Evolutionary conservation across 2,888 invertebrate species (phyloP), one percentile per base, ranked within the genome.

Genomic region (Chelonus formosanus): DNA sequence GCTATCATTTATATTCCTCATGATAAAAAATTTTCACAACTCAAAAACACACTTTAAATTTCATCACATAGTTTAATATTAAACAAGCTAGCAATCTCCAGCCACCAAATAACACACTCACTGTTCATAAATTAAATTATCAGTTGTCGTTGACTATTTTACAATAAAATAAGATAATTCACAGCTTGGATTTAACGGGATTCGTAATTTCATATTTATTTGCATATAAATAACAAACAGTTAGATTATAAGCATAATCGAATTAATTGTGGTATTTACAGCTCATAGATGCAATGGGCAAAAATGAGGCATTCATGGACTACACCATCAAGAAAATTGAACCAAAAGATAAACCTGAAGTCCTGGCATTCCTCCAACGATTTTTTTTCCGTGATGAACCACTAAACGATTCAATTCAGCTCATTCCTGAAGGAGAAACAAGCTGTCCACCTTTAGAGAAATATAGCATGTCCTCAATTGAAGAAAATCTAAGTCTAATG

Each of bases 311-410:
- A 35, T 71, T 68, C 48, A 81, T 81, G 82, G 81, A 84, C 62
- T 87, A 86, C 78, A 82, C 84, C 52, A 85, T 88, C 62, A 78
- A 84, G 53, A 73, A 80, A 5, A 83, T 88, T 45, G 83, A 81
- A 10, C 83, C 85, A 20, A 84, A 86, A 60, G 90, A 90, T 75
- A 80, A 82, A 2, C 86, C 86, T 3, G 85, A 82, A 52, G 88
- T 90, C 77, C 84, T 90, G 68, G 80, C 84, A 44, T 87, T 91
- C 76, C 83, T 91, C 2, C 86, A 84, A 71, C 87, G 87, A 67
- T 91, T 89, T 80, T 92, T 92, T 87, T 91, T 91, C 85, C 87
- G 87, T 43, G 91, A 92, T 75, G 92, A 92, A 75, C 92, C 92
- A 0, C 85, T 92, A 72, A 92, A 92, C 82, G 81, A 87, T 5